Base-by-base conservation (phyloP, 2,888 invertebrate species). In the Chydorus sphaericus region DNA sequence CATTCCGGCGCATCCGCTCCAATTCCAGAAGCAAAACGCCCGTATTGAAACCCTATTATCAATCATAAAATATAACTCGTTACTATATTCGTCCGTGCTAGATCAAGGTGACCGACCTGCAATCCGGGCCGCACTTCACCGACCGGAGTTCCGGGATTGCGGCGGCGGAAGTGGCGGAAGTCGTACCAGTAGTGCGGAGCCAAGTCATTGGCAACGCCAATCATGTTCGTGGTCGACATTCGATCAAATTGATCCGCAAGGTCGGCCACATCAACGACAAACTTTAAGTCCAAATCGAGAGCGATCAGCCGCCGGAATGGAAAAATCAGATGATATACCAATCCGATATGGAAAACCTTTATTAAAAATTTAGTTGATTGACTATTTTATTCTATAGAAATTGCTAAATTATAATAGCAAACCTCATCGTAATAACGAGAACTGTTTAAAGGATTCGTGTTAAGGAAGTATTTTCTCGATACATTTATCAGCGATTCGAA, bases 21-120 rank as follows among this genome's bases (percentile, higher is more conserved):
- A 73, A 60, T 60, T 72, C 63, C 4, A 73, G 61, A 18, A 73
- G 62, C 20, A 73, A 58, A 5, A 73, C 71, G 10, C 73, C 73
- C 62, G 70, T 71, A 62, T 73, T 73, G 62, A 71, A 72, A 4
- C 73, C 73, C 20, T 70, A 66, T n/a, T 66, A 60, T 3, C 72
- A 72, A n/a, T n/a, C n/a, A n/a, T n/a, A n/a, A n/a, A n/a, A n/a
- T n/a, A n/a, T n/a, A n/a, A n/a, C n/a, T n/a, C n/a, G n/a, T n/a
- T n/a, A n/a, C n/a, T n/a, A n/a, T n/a, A n/a, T n/a, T n/a, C n/a
- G n/a, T n/a, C n/a, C n/a, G n/a, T n/a, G n/a, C 14, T 33, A 33
- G 10, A n/a, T 33, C 10, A 33, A n/a, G 10, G 14, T 33, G 10
- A 33, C 10, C 14, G 30, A 52, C 52, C 33, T 52, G 52, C 3